phyloP scores from a whole-genome alignment of 92 coral and sea anemone species.

The Parazoanthus atlanticus region DNA sequence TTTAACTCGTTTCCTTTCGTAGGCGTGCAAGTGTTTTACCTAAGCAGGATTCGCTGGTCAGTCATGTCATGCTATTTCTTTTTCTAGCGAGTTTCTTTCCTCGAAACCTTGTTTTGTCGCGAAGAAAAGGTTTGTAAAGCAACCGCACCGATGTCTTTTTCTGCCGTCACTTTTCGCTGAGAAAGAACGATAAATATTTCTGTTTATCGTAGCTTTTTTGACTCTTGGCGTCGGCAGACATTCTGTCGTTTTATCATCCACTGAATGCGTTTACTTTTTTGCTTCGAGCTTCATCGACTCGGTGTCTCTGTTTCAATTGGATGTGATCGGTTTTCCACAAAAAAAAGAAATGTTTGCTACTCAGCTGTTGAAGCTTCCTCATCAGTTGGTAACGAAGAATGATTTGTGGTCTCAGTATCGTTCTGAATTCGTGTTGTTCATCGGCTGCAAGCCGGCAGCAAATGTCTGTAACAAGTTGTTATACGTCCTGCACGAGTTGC shows the following conservation, averaged over 20 bases:
- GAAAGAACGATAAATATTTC: too few relatives aligned
- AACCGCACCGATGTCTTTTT: not conserved
- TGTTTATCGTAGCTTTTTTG: not conserved
- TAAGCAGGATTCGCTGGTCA: not conserved
- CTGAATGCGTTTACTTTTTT: not conserved
- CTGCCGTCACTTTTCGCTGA: too few relatives aligned
- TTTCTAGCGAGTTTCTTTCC: not conserved
- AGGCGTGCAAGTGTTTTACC: not conserved
- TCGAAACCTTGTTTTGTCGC: not conserved
- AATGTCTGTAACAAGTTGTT: not conserved
- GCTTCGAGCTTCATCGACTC: slow-evolving; percentile 1
- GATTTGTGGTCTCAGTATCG: too few relatives aligned
- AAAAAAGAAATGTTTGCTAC: not conserved
- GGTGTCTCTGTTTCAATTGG: not conserved
- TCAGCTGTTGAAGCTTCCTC: not conserved
- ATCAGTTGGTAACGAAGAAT: not conserved
- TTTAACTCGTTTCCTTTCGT: not conserved
- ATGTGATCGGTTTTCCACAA: not conserved
- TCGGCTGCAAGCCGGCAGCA: not conserved
- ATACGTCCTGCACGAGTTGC: not conserved
- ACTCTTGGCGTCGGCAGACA: not conserved
- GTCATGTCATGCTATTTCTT: not conserved
- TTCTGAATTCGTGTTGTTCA: too few relatives aligned
- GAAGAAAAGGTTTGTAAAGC: not conserved
- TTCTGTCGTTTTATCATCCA: not conserved